Base-by-base conservation (phyloP, 2,113 vertebrate species). In the Lates calcarifer region DNA sequence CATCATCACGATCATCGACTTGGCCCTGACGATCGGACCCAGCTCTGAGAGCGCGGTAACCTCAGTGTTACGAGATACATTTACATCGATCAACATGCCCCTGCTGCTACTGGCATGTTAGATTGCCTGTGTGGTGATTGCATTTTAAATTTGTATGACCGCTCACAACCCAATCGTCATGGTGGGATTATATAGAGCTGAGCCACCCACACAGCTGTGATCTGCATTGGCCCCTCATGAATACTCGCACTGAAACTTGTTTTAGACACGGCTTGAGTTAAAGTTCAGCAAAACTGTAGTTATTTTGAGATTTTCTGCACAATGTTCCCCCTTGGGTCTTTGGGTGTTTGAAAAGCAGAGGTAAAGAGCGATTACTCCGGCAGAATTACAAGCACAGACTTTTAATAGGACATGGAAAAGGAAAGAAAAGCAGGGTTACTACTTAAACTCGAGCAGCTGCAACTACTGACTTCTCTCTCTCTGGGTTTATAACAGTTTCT, bases 41-140 rank as follows among this genome's bases (percentile, higher is more conserved):
- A 18, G 58, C 43, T 45, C 67, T 24, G 20, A 33, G 56, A 72
- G 71, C 4, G 0, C 60, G 28, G 6, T 81, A 73, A 84, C 82
- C 86, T 85, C 79, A 20, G 53, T 28, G 58, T 66, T 80, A 58
- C 29, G 10, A 58, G 72, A 55, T 35, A 43, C 82, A 69, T 81
- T 86, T 65, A 72, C 84, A 83, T 85, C 56, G n/a, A 89, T 90
- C 83, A 77, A 76, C 73, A 26, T 14, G 64, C 81, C 66, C 51
- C 76, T 31, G 64, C 67, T 39, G 64, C 47, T 63, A 56, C 56
- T 43, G 26, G 65, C 22, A 26, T 66, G 77, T 83, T 57, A 24
- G 58, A 71, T 31, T 29, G 62, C 71, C 74, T 49, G 63, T 12
- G 10, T 10, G 47, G 57, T 37, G 72, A 88, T 78, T 86, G 26